Evolutionary conservation across 2,888 invertebrate species (phyloP), one percentile per base, ranked within the genome.

Genomic region (Drosophila kuntzei): DNA sequence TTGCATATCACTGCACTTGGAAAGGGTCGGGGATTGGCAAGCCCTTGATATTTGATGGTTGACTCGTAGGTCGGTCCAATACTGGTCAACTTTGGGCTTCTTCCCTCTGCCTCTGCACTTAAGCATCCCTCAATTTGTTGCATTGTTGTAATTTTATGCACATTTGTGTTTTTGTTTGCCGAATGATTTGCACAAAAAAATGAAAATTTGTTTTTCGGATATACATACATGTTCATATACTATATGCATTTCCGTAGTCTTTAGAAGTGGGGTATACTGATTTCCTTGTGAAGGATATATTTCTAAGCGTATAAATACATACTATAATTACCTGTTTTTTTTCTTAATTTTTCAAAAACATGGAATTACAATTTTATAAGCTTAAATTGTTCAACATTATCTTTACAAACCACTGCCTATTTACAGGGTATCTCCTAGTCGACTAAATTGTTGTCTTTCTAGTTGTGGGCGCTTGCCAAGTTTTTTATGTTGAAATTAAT

Each of bases 121-220:
- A 66, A 53, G 69, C 80, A 80, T 84, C 88, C 84, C 84, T 87
- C 83, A 83, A 87, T 87, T 87, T 87, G 82, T 86, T 74, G 84
- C 81, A 77, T 84, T 86, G 77, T 86, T 86, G 86, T 81, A 80
- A 86, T 88, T 81, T 86, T 83, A 86, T 88, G 86, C 88, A 87
- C 85, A 88, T 86, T 86, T 86, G 79, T 86, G 79, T 79, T 85
- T 89, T 85, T 89, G 83, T 88, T 89, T 89, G 88, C 78, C 72
- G 67, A 76, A 79, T 89, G 89, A 90, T 89, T 89, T 89, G 82
- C 79, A 85, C 75, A 85, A 80, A 76, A 76, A 82, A 75, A 55
- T 14, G 11, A 59, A 71, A 75, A 90, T 89, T 89, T 87, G 80
- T 74, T 84, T 87, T 87, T 82, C 76, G 86, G 84, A 81, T 74